A percentile compares a stretch with the other conserved stretches of the same genome.
These are phyloP conservation scores for Aporophyla lueneburgensis DNA, from an alignment of 2,888 invertebrate genomes.

Conservation along the genomic window DNA sequence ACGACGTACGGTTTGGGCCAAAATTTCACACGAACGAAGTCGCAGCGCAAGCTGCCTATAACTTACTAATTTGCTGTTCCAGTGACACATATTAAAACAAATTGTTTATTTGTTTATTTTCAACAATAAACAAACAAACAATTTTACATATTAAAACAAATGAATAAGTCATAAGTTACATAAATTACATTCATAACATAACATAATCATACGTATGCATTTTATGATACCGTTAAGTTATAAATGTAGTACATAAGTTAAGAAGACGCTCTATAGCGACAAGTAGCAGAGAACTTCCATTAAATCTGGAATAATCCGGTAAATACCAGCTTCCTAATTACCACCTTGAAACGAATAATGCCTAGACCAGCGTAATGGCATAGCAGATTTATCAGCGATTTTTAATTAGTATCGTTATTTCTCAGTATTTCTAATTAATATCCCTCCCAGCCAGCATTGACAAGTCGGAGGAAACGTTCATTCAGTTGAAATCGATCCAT, in stretches of 20 bases:
- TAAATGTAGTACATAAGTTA: background rate
- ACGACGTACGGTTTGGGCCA: no score
- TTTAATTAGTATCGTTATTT: conserved; percentile 17
- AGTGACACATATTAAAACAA: no score
- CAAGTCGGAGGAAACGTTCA: conserved; percentile 7
- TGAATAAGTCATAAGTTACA: background rate
- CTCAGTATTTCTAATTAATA: conserved; percentile 13
- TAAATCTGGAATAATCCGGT: background rate
- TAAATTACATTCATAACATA: no score
- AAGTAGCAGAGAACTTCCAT: background rate
- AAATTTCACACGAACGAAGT: no score
- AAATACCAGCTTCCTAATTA: background rate
- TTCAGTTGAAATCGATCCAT: conserved; percentile 13
- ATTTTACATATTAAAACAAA: no score
- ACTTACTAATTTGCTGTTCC: no score
- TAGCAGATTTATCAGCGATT: conserved; percentile 5
- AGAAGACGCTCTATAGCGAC: background rate
- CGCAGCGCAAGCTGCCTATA: no score
- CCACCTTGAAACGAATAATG: background rate
- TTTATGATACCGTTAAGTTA: no score
- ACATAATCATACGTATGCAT: no score
- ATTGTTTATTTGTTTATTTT: no score
- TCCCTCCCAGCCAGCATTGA: background rate
- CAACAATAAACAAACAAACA: no score
- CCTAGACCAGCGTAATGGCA: background rate